A percentile compares a stretch with the other conserved stretches of the same genome.
Conservation (phyloP, 2,888 invertebrate species). For the Aelia acuminata region DNA sequence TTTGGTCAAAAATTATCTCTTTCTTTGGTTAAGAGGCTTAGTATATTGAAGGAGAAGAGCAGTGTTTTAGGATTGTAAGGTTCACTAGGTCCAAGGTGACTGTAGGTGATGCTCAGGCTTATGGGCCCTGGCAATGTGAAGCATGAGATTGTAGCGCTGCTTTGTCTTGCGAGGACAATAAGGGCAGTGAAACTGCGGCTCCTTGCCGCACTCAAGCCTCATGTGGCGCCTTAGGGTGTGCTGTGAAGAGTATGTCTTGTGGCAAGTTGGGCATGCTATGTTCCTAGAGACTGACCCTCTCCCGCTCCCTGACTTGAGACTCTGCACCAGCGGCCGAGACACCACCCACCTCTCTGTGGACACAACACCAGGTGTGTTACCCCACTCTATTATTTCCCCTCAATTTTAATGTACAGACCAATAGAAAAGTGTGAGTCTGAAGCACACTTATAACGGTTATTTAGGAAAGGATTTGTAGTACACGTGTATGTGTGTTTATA, state of each 20-base stretch:
- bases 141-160: slow-evolving; percentile 66
- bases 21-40: slow-evolving; percentile 23
- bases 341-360: slow-evolving; percentile 63
- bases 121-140: slow-evolving; percentile 66
- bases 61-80: slow-evolving; percentile 38
- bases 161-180: slow-evolving; percentile 69
- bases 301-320: slow-evolving; percentile 61
- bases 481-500: background rate
- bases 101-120: slow-evolving; percentile 64
- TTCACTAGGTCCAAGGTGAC: slow-evolving; percentile 61
- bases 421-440: slow-evolving; percentile 52
- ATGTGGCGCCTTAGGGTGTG: slow-evolving; percentile 75
- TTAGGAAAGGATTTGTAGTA: background rate
- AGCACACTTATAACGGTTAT: slow-evolving; percentile 55
- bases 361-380: slow-evolving; percentile 60
- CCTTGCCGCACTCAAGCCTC: slow-evolving; percentile 69
- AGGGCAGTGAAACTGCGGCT: slow-evolving; percentile 72
- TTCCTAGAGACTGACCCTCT: slow-evolving; percentile 53
- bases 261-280: slow-evolving; percentile 72
- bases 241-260: slow-evolving; percentile 75
- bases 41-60: slow-evolving; percentile 48
- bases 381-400: slow-evolving; percentile 40
- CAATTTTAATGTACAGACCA: slow-evolving; percentile 18
- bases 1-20: background rate
- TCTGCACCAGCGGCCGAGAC: slow-evolving; percentile 61